Base-by-base conservation (phyloP, 2,113 vertebrate genomes). In the Chionis minor region DNA sequence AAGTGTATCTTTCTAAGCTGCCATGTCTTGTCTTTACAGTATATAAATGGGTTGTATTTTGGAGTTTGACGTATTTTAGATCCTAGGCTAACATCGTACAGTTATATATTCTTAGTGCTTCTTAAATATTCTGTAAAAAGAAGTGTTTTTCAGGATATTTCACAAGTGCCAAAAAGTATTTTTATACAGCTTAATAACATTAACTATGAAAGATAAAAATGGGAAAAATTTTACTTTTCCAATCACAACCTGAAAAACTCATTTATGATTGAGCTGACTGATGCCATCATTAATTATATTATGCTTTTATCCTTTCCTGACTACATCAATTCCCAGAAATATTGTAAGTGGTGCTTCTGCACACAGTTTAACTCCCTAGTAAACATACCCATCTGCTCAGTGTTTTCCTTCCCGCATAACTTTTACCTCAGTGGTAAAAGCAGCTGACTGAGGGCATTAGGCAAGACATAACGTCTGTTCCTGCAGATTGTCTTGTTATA, bases 301-400 rank as follows among this genome's bases (percentile, higher is more conserved):
- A 96, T 71, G 67, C 93, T 97, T 96, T 96, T 92, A 92, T 92
- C 65, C 89, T 69, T 94, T 82, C 94, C 86, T 95, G 95, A 69
- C 94, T 92, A 86, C 21, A 27, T 44, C 7, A 59, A 32, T 98
- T 98, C 97, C 97, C 96, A 98, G 97, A 98, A 98, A 95, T 96
- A 95, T 72, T 88, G 62, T 77, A 97, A 97, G 91, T 78, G 80
- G 86, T 91, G 91, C 91, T 94, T 96, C 91, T 85, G 94, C 82
- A 97, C 88, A 94, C 93, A 95, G 78, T 80, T 87, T 79, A 97
- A 91, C 58, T 94, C 65, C 91, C 83, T 28, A 75, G 92, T 94
- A 97, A 98, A 98, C 96, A 97, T 47, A 65, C 20, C 97, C 97
- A 98, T 97, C 98, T 98, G 98, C 70, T 97, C 94, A 44, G 22